Conservation (phyloP, 2,113 vertebrate genomes). For the Spermophilus dauricus region DNA sequence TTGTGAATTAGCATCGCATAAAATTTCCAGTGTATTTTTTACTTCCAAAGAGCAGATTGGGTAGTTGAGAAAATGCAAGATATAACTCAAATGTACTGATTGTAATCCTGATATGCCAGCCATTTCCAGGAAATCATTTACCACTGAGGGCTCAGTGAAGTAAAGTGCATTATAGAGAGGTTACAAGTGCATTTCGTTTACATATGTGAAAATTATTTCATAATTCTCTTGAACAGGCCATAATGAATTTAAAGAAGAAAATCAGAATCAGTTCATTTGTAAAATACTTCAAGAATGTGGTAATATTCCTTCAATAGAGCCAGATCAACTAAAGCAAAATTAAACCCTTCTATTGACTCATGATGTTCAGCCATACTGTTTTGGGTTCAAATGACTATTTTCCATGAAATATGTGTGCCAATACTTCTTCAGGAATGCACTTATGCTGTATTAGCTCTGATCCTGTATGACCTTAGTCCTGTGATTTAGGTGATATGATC, state of each 20-base stretch:
- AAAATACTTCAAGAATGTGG: not conserved
- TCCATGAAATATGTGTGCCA: not conserved
- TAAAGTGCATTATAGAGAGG: not conserved
- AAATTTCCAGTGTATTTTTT: not conserved
- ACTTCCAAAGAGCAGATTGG: conserved; percentile 16
- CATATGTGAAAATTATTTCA: not conserved
- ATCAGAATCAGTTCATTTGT: conserved; percentile 27
- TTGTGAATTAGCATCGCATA: not conserved
- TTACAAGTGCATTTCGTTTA: conserved; percentile 15
- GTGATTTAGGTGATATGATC: conserved; percentile 29
- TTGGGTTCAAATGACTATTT: not conserved
- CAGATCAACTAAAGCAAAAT: not conserved
- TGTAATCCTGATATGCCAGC: not conserved
- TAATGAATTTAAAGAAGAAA: conserved; percentile 46
- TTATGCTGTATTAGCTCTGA: not conserved
- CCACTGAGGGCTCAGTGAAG: not conserved
- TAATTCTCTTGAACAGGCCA: not conserved
- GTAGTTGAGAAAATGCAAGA: not conserved
- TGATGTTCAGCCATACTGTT: not conserved
- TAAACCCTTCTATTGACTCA: not conserved
- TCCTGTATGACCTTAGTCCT: not conserved
- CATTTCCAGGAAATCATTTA: conserved; percentile 2
- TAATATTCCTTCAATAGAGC: not conserved
- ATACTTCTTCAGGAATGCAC: not conserved
- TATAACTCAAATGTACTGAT: not conserved